Evolutionary conservation across 2,113 vertebrate genomes (phyloP).

Genomic region (Crotalus helleri): DNA sequence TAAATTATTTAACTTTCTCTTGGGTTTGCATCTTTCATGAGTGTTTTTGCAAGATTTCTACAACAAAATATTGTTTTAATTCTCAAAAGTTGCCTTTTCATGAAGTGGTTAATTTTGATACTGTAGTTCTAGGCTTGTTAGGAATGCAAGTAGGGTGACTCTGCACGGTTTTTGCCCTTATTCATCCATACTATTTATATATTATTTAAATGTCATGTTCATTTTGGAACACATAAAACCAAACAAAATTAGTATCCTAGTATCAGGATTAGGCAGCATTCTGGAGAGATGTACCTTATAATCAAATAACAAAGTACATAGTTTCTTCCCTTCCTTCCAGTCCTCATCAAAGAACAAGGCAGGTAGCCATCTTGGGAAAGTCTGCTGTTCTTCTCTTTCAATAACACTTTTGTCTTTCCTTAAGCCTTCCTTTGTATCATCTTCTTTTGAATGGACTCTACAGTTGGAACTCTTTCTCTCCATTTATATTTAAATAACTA

Average conservation of each 20-base stretch:
- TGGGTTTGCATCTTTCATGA: neutral
- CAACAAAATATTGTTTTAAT: neutral
- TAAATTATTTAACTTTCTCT: neutral
- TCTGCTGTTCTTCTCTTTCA: neutral
- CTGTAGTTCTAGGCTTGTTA: neutral
- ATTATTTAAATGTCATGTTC: accelerated
- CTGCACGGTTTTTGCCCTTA: neutral
- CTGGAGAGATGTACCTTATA: neutral
- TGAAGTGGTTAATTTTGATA: neutral
- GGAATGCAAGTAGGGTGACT: neutral
- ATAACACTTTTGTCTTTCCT: neutral
- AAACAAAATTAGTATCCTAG: neutral
- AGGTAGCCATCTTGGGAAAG: neutral
- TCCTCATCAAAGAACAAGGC: too few species aligned
- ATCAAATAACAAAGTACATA: neutral
- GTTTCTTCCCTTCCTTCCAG: too few species aligned
- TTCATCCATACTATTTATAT: neutral
- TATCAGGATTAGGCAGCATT: neutral
- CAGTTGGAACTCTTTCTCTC: neutral
- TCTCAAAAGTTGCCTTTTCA: neutral
- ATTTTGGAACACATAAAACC: neutral
- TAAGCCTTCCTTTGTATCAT: neutral
- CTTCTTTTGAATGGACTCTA: neutral
- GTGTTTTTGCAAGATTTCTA: neutral
- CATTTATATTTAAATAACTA: neutral